Conservation (phyloP, 2,888 invertebrate species). For the Sphaerophoria taeniata region DNA sequence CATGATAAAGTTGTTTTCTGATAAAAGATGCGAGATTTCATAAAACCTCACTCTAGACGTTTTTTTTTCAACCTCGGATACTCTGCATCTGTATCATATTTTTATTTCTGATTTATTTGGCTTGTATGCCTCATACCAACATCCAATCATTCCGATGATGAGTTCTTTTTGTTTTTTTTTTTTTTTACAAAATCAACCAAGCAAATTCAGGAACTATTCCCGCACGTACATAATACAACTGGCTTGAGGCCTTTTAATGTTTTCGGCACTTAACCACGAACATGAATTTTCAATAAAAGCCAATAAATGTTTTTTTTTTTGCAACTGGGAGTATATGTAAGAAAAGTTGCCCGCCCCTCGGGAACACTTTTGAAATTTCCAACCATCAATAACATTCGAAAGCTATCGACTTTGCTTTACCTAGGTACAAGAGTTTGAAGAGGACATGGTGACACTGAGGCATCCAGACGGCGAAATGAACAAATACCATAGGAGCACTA, state of each 20-base stretch:
- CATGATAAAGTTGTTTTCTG: no score
- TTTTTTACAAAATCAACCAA: no score
- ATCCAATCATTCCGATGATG: no score
- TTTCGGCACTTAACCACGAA: constrained; percentile 64
- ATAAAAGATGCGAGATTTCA: no score
- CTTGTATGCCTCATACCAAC: no score
- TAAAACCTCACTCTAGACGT: no score
- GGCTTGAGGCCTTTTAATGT: not conserved
- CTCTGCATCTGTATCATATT: no score
- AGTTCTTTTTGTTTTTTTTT: no score
- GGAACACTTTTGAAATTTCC: constrained; percentile 54
- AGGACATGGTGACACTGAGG: not conserved
- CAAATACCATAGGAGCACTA: constrained; percentile 69
- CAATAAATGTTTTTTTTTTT: constrained; percentile 68
- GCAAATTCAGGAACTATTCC: constrained; percentile 4
- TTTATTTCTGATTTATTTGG: no score
- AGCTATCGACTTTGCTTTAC: constrained; percentile 61
- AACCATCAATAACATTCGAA: constrained; percentile 59
- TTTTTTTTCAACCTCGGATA: no score
- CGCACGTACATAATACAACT: not conserved
- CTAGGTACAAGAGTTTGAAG: constrained; percentile 23
- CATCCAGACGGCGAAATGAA: constrained; percentile 25
- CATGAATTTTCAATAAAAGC: constrained; percentile 74
- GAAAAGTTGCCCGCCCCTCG: constrained; percentile 45
- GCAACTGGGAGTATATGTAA: constrained; percentile 58